Evolutionary conservation across 2,888 invertebrate genomes (phyloP).

Genomic region (Troides helena): DNA sequence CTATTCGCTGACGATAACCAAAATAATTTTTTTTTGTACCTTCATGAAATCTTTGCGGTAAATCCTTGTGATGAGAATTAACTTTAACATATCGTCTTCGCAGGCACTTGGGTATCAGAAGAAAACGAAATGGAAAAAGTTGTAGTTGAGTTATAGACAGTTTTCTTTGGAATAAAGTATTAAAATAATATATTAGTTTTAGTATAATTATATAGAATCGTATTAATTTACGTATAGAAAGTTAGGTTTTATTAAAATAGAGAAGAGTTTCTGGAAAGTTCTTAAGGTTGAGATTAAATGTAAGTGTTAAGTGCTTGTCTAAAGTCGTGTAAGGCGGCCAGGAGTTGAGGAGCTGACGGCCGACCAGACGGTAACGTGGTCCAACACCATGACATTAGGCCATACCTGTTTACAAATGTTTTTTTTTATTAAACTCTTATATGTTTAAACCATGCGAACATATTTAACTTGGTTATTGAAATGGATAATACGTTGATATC

Average conservation of each 20-base stretch:
- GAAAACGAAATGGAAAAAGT: conserved; percentile 36
- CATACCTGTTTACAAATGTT: conserved; percentile 74
- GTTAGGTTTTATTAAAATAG: conserved; percentile 18
- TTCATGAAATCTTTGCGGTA: not conserved
- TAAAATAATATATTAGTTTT: not conserved
- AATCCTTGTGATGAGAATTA: not conserved
- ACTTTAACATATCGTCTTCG: conserved; percentile 18
- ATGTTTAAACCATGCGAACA: not conserved
- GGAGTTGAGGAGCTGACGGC: conserved; percentile 85
- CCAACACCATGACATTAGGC: conserved; percentile 89
- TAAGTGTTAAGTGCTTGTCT: conserved; percentile 85
- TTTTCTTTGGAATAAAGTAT: not conserved
- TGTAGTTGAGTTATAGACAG: conserved; percentile 38
- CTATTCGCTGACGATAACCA: no score
- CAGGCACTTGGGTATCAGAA: conserved; percentile 52
- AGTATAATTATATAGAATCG: not conserved
- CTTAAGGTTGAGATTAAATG: conserved; percentile 61
- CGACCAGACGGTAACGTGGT: conserved; percentile 82
- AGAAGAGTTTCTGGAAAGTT: conserved; percentile 8
- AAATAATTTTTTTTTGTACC: not conserved
- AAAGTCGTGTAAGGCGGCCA: conserved; percentile 86
- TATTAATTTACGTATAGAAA: conserved; percentile 5
- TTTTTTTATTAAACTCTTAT: not conserved
- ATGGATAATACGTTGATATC: not conserved
- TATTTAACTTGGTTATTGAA: not conserved